Percentiles rank a stretch among this genome's conserved stretches.
phyloP scores from a whole-genome alignment of 2,113 vertebrate genomes.

The Perognathus longimembris region DNA sequence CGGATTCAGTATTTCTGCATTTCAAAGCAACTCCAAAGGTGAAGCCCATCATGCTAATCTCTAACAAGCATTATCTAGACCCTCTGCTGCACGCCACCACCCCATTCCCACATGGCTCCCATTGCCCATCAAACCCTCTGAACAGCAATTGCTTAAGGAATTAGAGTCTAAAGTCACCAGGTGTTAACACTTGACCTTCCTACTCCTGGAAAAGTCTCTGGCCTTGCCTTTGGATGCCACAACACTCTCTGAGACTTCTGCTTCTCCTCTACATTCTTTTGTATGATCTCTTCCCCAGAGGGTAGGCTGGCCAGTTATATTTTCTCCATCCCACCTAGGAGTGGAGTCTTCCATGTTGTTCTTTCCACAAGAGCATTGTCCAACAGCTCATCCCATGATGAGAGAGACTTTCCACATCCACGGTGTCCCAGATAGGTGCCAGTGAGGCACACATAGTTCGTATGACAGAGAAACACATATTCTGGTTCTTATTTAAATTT shows the following conservation, averaged over 20 bases:
- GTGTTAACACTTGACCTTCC: background rate
- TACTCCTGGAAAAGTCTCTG: background rate
- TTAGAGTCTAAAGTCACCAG: background rate
- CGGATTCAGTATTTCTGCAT: background rate
- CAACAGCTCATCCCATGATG: background rate
- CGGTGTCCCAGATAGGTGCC: background rate
- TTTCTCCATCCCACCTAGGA: background rate
- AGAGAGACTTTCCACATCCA: background rate
- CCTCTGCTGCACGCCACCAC: background rate
- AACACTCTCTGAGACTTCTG: background rate
- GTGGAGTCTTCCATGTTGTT: background rate
- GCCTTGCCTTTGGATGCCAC: background rate
- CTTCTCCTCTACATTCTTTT: background rate
- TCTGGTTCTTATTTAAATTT: conserved; percentile 20
- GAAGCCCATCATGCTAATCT: background rate
- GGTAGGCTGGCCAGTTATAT: background rate
- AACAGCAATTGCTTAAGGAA: background rate
- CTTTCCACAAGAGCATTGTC: background rate
- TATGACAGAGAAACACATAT: background rate
- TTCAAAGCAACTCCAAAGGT: background rate
- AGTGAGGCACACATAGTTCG: background rate
- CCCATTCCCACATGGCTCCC: accelerated
- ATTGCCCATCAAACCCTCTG: accelerated
- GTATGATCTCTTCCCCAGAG: background rate
- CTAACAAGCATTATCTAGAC: background rate